Conservation (phyloP, 2,113 vertebrate species). For the Triplophysa rosa region DNA sequence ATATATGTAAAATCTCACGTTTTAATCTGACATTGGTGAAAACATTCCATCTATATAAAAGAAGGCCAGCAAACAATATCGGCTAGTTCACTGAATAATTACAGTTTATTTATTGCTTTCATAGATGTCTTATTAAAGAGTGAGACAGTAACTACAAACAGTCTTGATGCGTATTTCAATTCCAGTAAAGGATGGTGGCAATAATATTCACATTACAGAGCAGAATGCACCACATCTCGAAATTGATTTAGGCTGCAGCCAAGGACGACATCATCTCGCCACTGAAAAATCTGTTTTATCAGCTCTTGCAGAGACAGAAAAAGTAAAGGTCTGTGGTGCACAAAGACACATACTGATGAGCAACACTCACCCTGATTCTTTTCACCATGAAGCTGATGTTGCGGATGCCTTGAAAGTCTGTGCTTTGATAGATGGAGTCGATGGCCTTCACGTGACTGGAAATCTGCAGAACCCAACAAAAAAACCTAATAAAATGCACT, state of each 20-base stretch:
- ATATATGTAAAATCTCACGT: no score
- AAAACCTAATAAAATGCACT: neutral
- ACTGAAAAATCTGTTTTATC: neutral
- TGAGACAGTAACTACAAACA: neutral
- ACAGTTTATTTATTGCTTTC: no score
- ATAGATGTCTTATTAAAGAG: neutral
- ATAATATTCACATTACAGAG: neutral
- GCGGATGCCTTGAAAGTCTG: conserved; percentile 92
- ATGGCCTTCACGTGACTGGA: conserved; percentile 97
- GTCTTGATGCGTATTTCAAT: neutral
- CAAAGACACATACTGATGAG: neutral
- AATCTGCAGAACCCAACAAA: conserved; percentile 76
- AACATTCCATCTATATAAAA: no score
- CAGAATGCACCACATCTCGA: neutral
- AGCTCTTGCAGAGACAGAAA: neutral
- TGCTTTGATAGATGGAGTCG: conserved; percentile 91
- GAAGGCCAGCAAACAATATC: no score
- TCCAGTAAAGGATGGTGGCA: neutral
- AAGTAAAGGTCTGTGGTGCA: neutral
- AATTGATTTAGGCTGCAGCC: neutral
- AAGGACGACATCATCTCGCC: neutral
- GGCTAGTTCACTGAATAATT: no score
- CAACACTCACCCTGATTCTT: conserved; percentile 84
- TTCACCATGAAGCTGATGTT: conserved; percentile 99
- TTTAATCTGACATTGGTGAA: no score